Base-by-base conservation (phyloP, 1,140 invertebrate genomes). In the Solenopsis invicta region DNA sequence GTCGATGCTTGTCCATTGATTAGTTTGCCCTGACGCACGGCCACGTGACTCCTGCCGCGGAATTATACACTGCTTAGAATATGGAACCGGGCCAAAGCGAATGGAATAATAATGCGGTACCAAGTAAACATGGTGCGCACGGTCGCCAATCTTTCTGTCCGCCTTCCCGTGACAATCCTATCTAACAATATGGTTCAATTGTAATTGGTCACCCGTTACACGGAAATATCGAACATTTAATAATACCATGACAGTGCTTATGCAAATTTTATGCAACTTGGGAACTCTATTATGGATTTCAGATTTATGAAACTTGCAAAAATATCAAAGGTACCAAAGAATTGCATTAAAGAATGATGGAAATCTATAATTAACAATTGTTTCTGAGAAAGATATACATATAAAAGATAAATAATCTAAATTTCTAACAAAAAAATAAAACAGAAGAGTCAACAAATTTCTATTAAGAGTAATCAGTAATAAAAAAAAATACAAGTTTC, bases 1-100 rank as follows among this genome's bases (percentile, higher is more conserved):
- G 80, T 93, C 93, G 92, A 93, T 93, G 88, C 64, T 88, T 88
- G 87, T 90, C 87, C 92, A 93, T 93, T 88, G 93, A 93, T 93
- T 93, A 88, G 48, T 85, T 85, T 71, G 75, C 88, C 59, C 71
- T 89, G 91, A 88, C 91, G 85, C 87, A 88, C 88, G 50, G 16
- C 78, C 91, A 92, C 92, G 88, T 90, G 89, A 90, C 89, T 87
- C 56, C 69, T 29, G 67, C 64, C 34, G 69, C 78, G 72, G 50
- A 86, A 87, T 61, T 61, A 82, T 78, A 54, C 13, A 13, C 16
- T 10, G 0, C 18, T 82, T 72, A 61, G 48, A 82, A 74, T 72
- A 59, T 82, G 41, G 67, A 82, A 61, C 16, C 24, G 52, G 13
- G 37, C 54, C 54, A 29, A 16, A 82, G 13, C 29, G 16, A 71